Evolutionary conservation across 2,797 vertebrate genomes (phyloP).

Genomic region (Amphiprion clarkii): DNA sequence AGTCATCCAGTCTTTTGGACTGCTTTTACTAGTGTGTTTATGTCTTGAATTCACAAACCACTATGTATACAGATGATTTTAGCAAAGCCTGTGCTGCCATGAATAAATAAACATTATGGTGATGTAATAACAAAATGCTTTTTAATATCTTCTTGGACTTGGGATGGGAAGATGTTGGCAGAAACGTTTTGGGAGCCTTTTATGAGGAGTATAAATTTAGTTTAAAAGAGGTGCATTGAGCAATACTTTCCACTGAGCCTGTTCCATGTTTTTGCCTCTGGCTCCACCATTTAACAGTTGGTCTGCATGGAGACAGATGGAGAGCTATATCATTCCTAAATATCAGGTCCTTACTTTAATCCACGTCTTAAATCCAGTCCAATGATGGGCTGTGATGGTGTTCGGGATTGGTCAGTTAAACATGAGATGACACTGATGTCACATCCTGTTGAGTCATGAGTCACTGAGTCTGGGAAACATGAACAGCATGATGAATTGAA

Average conservation of each 20-base stretch:
- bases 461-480: slow-evolving; percentile 1
- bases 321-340: slow-evolving; percentile 28
- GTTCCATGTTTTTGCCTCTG: slow-evolving; percentile 37
- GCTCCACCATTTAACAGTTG: slow-evolving; percentile 11
- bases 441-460: slow-evolving; percentile 20
- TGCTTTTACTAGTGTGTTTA: slow-evolving; percentile 20
- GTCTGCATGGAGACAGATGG: neutral
- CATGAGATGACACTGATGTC: slow-evolving; percentile 23
- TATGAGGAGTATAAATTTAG: slow-evolving; percentile 49
- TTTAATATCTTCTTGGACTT: slow-evolving; percentile 37
- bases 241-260: slow-evolving; percentile 55
- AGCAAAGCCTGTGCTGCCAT: slow-evolving; percentile 31
- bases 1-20: slow-evolving; percentile 18
- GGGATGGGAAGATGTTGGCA: slow-evolving; percentile 33
- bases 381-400: slow-evolving; percentile 9
- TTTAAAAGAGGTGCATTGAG: slow-evolving; percentile 46
- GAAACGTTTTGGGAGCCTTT: slow-evolving; percentile 48
- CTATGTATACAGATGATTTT: slow-evolving; percentile 45
- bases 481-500: slow-evolving; percentile 16
- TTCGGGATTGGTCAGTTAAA: slow-evolving; percentile 24
- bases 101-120: slow-evolving; percentile 56
- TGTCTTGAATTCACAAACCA: slow-evolving; percentile 44
- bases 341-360: slow-evolving; percentile 28
- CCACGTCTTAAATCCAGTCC: slow-evolving; percentile 11
- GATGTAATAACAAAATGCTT: slow-evolving; percentile 45